Evolutionary conservation across 2,797 vertebrate genomes (phyloP).

Genomic region (Leucoraja ocellata): DNA sequence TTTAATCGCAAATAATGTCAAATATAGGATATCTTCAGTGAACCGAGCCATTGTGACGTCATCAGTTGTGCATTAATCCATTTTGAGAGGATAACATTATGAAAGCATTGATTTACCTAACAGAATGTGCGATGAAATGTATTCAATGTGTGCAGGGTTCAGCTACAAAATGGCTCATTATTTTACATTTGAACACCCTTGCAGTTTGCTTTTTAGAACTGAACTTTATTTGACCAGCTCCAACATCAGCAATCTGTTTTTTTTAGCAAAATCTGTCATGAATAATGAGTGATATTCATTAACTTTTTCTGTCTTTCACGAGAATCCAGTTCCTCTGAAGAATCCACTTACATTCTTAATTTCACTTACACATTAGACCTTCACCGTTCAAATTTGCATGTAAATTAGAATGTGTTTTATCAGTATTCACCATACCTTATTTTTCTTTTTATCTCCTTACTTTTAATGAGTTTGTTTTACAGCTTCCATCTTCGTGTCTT

Average conservation of each 20-base stretch:
- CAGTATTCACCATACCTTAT: conserved; percentile 34
- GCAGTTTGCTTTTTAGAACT: neutral
- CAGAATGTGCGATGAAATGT: neutral
- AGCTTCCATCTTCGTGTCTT: conserved; percentile 16
- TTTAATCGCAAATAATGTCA: too few relatives aligned
- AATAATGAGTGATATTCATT: conserved; percentile 22
- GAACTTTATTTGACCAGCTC: neutral
- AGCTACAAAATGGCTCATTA: neutral
- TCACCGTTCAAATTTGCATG: conserved; percentile 18
- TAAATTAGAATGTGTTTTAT: conserved; percentile 37
- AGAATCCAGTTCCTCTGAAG: conserved; percentile 13
- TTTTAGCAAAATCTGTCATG: neutral
- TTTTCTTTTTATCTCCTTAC: conserved; percentile 24
- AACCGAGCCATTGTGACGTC: too few relatives aligned
- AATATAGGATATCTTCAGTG: too few relatives aligned
- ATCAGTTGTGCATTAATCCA: neutral
- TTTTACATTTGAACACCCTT: neutral
- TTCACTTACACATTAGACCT: conserved; percentile 19
- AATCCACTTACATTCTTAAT: conserved; percentile 28
- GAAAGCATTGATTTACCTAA: neutral
- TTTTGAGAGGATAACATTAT: neutral
- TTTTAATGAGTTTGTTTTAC: conserved; percentile 34
- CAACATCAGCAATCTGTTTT: neutral
- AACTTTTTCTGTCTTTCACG: neutral
- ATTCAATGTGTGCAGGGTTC: neutral